Evolutionary conservation across 2,888 invertebrate genomes (phyloP).

Genomic region (Plagiodera versicolora): DNA sequence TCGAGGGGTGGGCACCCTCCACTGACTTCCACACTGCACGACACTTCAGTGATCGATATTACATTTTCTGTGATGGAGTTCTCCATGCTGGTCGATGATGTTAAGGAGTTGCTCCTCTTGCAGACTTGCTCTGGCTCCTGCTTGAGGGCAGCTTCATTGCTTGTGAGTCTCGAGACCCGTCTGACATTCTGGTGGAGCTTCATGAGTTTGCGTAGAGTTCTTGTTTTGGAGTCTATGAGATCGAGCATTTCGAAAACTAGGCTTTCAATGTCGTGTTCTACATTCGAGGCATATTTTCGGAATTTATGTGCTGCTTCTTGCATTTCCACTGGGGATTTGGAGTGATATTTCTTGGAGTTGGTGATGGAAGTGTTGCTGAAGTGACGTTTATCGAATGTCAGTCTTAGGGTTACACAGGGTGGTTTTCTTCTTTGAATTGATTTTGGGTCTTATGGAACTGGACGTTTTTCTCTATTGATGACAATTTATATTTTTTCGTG

Average conservation of each 20-base stretch:
- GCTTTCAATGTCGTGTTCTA: constrained; percentile 31
- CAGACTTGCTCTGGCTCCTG: too few relatives aligned
- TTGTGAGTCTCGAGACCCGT: constrained; percentile 10
- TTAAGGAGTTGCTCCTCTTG: neutral
- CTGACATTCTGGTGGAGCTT: constrained; percentile 32
- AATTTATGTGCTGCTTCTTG: constrained; percentile 29
- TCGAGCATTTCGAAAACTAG: constrained; percentile 31
- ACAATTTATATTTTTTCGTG: too few relatives aligned
- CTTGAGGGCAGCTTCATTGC: neutral
- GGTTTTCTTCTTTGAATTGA: neutral
- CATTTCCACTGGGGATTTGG: constrained; percentile 16
- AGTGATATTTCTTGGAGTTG: neutral
- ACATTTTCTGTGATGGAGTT: constrained; percentile 3
- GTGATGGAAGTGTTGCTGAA: neutral
- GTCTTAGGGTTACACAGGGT: neutral
- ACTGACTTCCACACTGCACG: neutral
- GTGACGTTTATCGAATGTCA: neutral
- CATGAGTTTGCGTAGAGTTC: constrained; percentile 28
- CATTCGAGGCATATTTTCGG: constrained; percentile 25
- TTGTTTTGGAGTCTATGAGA: constrained; percentile 30
- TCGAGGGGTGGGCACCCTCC: too few relatives aligned
- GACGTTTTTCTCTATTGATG: too few relatives aligned
- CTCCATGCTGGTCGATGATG: constrained; percentile 1
- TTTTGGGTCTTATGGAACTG: too few relatives aligned
- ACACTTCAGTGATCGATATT: too few relatives aligned